Conservation (phyloP, 2,888 invertebrate species). For the Pecten maximus region DNA sequence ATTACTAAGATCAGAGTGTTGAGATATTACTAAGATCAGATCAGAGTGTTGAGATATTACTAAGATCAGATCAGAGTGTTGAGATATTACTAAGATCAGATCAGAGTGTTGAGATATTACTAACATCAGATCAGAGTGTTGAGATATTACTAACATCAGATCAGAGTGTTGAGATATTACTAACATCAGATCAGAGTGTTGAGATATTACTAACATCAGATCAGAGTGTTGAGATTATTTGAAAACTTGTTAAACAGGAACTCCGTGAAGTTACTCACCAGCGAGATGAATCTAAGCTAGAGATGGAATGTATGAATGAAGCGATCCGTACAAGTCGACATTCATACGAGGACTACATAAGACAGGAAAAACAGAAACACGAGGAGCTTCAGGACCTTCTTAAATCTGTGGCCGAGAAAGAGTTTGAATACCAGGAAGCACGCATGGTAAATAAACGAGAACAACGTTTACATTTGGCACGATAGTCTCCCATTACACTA, state of each 20-base stretch:
- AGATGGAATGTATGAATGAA: constrained; percentile 73
- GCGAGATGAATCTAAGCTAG: constrained; percentile 72
- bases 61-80: too few species aligned
- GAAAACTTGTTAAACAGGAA: constrained; percentile 57
- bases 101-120: too few species aligned
- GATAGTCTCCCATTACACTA: too few species aligned
- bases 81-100: too few species aligned
- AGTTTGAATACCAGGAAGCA: constrained; percentile 72
- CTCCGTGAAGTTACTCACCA: constrained; percentile 65
- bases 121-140: too few species aligned
- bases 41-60: too few species aligned
- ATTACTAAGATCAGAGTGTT: too few species aligned
- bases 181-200: background rate
- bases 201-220: background rate
- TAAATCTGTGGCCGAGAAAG: constrained; percentile 70
- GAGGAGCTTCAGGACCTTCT: constrained; percentile 72
- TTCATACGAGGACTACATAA: constrained; percentile 68
- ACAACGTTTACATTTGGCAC: too few species aligned
- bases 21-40: too few species aligned
- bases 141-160: too few species aligned
- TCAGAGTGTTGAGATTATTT: background rate
- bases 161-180: background rate
- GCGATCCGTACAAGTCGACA: constrained; percentile 69
- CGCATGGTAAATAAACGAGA: constrained; percentile 69
- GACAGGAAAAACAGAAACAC: constrained; percentile 72